Evolutionary conservation across 2,797 vertebrate genomes (phyloP), one percentile per base, ranked within the genome.

Genomic region (Scarus forsteni): DNA sequence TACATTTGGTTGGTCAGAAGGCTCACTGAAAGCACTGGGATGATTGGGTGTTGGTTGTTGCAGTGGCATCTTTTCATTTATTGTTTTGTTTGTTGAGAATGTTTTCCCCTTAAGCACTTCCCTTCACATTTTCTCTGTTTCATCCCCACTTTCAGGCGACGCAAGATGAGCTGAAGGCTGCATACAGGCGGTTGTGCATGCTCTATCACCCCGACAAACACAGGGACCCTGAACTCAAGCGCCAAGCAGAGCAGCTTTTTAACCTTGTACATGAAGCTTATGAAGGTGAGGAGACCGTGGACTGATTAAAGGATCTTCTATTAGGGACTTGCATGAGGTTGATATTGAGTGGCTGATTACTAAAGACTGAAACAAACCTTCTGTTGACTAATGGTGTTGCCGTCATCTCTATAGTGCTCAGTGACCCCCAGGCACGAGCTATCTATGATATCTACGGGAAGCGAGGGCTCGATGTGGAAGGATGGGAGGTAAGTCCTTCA

Each of bases 381-480:
- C 11, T 50, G 16, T 39, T 59, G 18, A 6, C 65, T 61, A 12
- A 39, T 51, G 27, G 39, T 19, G 14, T 36, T 44, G 14, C 79
- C 2, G n/a, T 1, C 91, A 73, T 66, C 60, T 91, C 85, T 91
- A 16, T 91, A 99, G 98, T 99, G 77, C 96, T 99, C 58, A 97
- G 96, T 62, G 98, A 99, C 64, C 97, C 98, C 59, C 98, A 99
- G 86, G 94, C 97, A 50, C 94, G 98, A 85, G 98, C 98, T 60
- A 99, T 99, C 92, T 99, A 99, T 91, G 98, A 99, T 77, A 97
- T 99, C 80, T 99, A 99, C 88, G 98, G 98, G 70, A 99, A 96
- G 90, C 95, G 96, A 93, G 98, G 98, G 60, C 96, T 99, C 70
- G 98, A 99, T 35, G 97, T 99, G 86, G 98, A 99, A 84, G 98